Evolutionary conservation across 2,797 vertebrate genomes (phyloP).

Genomic region (Acridotheres tristis): DNA sequence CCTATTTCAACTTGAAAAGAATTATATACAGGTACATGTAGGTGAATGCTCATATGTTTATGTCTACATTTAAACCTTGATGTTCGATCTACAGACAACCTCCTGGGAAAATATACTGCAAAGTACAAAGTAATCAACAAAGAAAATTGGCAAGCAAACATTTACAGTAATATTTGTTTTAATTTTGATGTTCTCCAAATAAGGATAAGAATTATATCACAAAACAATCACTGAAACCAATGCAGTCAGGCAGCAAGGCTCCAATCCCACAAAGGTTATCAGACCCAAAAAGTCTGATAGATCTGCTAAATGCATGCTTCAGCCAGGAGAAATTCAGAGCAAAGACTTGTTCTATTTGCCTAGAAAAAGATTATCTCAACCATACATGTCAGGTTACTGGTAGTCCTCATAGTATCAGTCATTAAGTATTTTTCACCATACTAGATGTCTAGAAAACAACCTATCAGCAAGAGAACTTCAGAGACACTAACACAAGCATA

Average conservation of each 20-base stretch:
- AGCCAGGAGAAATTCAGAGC: background rate
- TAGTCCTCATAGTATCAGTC: background rate
- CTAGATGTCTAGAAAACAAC: background rate
- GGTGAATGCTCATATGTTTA: accelerated
- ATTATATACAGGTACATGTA: background rate
- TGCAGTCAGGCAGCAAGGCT: background rate
- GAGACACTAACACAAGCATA: background rate
- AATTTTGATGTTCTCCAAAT: background rate
- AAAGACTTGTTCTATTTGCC: background rate
- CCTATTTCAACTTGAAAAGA: constrained; percentile 22
- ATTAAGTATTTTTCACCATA: background rate
- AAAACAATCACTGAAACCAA: background rate
- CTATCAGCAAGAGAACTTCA: background rate
- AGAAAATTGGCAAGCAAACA: background rate
- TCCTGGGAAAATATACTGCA: background rate
- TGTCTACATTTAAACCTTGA: background rate
- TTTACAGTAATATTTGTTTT: background rate
- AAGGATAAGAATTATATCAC: background rate
- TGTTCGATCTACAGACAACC: background rate
- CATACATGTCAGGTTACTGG: background rate
- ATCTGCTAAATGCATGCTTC: background rate
- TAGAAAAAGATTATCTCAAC: background rate
- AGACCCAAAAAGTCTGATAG: background rate
- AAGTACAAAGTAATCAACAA: background rate
- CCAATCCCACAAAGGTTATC: background rate